A percentile compares a stretch with the other conserved stretches of the same genome.
Evolutionary conservation across 2,888 invertebrate species (phyloP).

Genomic region (Scrobipalpa costella): DNA sequence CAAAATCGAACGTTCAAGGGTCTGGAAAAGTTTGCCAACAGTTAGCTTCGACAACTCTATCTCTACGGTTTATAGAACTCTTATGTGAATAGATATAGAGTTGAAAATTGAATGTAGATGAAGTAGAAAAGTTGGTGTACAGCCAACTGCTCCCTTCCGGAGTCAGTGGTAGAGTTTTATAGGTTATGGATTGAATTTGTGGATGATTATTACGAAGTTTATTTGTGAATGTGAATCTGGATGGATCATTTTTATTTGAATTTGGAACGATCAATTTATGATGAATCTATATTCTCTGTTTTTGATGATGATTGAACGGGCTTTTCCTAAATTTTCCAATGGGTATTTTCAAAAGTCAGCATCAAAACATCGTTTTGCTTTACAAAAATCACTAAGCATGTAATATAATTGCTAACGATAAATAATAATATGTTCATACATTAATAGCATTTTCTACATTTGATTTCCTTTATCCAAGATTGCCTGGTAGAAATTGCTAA

Average conservation of each 20-base stretch:
- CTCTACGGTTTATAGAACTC: conserved; percentile 39
- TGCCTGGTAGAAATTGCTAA: too few relatives aligned
- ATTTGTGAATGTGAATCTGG: conserved; percentile 20
- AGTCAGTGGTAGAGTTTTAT: conserved; percentile 66
- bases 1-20: not conserved
- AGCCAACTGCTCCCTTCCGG: conserved; percentile 63
- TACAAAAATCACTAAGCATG: too few relatives aligned
- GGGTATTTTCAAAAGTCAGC: too few relatives aligned
- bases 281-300: too few relatives aligned
- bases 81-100: conserved; percentile 46
- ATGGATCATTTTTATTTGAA: not conserved
- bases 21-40: conserved; percentile 3
- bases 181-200: conserved; percentile 67
- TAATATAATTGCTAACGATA: too few relatives aligned
- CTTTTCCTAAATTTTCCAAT: too few relatives aligned
- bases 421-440: too few relatives aligned
- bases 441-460: too few relatives aligned
- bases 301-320: too few relatives aligned
- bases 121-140: conserved; percentile 40
- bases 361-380: too few relatives aligned
- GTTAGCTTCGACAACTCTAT: conserved; percentile 37
- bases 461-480: too few relatives aligned
- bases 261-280: not conserved
- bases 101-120: conserved; percentile 40
- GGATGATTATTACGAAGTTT: conserved; percentile 58